These are phyloP conservation scores for Stegastes partitus DNA, from an alignment of 2,113 vertebrate species.

Conservation along the genomic window DNA sequence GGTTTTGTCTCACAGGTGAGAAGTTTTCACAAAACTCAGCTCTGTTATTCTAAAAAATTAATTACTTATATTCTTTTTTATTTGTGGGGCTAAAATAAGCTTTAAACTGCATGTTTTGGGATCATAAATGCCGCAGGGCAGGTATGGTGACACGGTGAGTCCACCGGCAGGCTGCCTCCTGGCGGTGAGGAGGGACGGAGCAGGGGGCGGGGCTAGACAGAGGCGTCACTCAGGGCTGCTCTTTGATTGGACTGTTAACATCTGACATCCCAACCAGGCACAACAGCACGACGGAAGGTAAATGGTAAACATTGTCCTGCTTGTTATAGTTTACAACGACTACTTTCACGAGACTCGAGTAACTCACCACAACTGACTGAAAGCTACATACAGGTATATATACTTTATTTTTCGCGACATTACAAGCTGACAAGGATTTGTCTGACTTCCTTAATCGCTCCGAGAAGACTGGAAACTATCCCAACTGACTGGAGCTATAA, in stretches of 20 bases:
- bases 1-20: background rate
- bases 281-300: background rate
- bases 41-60: too few relatives aligned
- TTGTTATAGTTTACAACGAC: background rate
- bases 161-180: slow-evolving; percentile 15
- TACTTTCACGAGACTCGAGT: too few relatives aligned
- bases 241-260: slow-evolving; percentile 38
- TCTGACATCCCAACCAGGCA: background rate
- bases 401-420: background rate
- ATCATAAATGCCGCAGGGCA: background rate
- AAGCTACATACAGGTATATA: background rate
- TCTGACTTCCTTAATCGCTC: slow-evolving; percentile 1
- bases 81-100: too few relatives aligned
- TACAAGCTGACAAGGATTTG: background rate
- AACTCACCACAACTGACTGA: background rate
- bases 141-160: too few relatives aligned
- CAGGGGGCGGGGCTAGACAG: background rate
- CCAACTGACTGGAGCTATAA: background rate
- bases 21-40: too few relatives aligned
- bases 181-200: slow-evolving; percentile 4
- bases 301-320: accelerated
- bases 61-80: background rate
- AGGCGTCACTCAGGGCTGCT: slow-evolving; percentile 19
- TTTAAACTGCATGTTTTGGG: too few relatives aligned
- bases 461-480: background rate